Evolutionary conservation across 1,140 invertebrate genomes (phyloP).

Genomic region (Papilio glaucus): DNA sequence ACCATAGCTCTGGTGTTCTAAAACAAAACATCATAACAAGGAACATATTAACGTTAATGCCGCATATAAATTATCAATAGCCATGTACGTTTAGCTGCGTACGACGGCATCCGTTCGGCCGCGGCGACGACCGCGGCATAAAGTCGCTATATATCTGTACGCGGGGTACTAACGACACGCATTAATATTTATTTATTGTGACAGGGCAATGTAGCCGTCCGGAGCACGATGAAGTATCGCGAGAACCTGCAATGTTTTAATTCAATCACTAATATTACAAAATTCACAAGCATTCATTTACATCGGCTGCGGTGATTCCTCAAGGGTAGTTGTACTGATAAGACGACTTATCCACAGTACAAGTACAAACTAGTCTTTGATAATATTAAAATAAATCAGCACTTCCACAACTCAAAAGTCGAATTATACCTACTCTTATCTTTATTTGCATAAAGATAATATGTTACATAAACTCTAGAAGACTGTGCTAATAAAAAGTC

Average conservation of each 20-base stretch:
- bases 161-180: neutral
- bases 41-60: neutral
- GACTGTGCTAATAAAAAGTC: too few species aligned
- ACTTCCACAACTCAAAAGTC: too few species aligned
- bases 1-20: neutral
- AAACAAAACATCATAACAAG: neutral
- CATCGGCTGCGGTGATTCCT: too few species aligned
- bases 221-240: neutral
- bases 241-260: neutral
- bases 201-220: neutral
- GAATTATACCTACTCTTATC: too few species aligned
- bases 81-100: neutral
- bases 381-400: too few species aligned
- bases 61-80: conserved; percentile 2
- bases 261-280: neutral
- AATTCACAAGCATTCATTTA: neutral
- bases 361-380: too few species aligned
- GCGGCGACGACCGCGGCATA: neutral
- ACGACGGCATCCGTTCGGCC: too few species aligned
- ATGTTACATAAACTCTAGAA: too few species aligned
- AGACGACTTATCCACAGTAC: too few species aligned
- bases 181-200: conserved; percentile 22
- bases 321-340: too few species aligned
- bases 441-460: too few species aligned
- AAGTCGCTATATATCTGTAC: neutral